These are phyloP conservation scores for Gerris buenoi DNA, from an alignment of 1,140 invertebrate species.

Conservation along the genomic window DNA sequence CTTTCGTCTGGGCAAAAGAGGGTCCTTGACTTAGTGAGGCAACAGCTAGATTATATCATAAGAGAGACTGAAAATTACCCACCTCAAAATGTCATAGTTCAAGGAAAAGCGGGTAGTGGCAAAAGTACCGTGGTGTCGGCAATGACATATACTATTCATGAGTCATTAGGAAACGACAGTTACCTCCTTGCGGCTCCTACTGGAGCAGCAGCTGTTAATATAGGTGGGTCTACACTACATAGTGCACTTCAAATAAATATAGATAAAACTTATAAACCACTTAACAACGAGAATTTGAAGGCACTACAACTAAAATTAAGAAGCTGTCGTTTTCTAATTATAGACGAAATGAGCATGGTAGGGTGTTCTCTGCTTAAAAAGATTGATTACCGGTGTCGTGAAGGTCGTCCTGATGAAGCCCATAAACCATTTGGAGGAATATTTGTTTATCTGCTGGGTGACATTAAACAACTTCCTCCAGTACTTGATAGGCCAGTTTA, in stretches of 20 bases:
- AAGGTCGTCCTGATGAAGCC: background rate
- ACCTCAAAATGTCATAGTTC: background rate
- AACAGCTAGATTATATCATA: background rate
- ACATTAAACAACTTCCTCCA: slow-evolving; percentile 3
- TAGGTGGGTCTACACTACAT: too few species aligned
- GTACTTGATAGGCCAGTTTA: slow-evolving; percentile 4
- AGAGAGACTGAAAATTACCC: background rate
- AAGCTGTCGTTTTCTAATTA: too few species aligned
- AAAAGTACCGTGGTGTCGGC: background rate
- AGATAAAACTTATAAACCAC: too few species aligned
- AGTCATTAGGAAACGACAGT: background rate
- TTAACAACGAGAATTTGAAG: too few species aligned
- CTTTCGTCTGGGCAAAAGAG: background rate
- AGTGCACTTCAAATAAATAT: too few species aligned
- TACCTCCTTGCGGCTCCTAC: background rate
- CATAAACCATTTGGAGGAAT: background rate
- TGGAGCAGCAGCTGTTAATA: background rate
- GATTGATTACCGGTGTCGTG: background rate
- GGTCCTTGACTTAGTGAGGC: background rate
- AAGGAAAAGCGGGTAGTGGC: background rate
- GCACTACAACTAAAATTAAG: too few species aligned
- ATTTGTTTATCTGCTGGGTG: background rate
- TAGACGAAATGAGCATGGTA: too few species aligned
- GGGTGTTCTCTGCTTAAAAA: background rate
- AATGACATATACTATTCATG: too few species aligned